phyloP scores from a whole-genome alignment of 2,797 vertebrate species.

The Clamator glandarius region DNA sequence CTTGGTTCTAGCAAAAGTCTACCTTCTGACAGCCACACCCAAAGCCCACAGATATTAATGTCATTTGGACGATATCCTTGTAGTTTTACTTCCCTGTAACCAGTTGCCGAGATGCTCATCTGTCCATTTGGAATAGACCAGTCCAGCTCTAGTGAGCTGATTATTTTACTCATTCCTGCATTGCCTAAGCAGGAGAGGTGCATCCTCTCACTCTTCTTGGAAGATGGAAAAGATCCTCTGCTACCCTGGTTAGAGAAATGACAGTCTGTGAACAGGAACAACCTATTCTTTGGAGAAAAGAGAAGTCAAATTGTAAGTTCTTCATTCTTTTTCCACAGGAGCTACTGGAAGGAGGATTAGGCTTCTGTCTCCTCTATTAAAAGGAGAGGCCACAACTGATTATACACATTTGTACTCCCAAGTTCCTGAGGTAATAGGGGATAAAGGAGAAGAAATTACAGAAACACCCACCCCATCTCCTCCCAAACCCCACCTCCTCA shows the following conservation, averaged over 20 bases:
- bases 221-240: not conserved
- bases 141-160: not conserved
- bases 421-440: not conserved
- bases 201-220: not conserved
- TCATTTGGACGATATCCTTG: accelerated
- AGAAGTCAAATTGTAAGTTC: not conserved
- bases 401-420: not conserved
- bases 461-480: no score
- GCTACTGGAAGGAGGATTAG: not conserved
- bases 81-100: not conserved
- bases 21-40: not conserved
- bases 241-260: not conserved
- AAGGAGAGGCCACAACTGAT: not conserved
- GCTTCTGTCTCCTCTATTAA: not conserved
- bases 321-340: not conserved
- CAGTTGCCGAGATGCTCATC: not conserved
- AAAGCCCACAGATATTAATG: not conserved
- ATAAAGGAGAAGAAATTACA: not conserved
- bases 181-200: not conserved
- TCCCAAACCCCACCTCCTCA: no score
- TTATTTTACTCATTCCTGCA: not conserved
- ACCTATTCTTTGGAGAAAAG: not conserved
- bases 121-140: not conserved
- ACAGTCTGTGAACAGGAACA: not conserved
- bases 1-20: not conserved